Evolutionary conservation across 2,888 invertebrate species (phyloP), one percentile per base, ranked within the genome.

Genomic region (Lamproptera curius): DNA sequence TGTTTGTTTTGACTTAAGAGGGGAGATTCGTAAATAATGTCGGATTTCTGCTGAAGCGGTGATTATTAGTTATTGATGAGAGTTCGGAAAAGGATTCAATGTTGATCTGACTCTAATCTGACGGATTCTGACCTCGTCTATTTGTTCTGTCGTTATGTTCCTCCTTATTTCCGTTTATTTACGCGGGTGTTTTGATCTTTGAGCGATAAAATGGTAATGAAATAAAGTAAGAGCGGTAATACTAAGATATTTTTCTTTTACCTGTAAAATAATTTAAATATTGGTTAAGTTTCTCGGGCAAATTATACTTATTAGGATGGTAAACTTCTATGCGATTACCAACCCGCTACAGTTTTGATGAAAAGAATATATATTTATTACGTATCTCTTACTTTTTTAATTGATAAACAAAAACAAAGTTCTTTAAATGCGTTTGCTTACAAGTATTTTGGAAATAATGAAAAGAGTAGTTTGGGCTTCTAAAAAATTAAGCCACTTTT

Each of bases 81-180:
- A 39, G 26, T 31, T 28, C 28, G 14, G 39, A 15, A 15, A 26
- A 26, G 39, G 39, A 39, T 26, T 15, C 26, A 42, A 40, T 42
- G 40, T 41, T 20, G 38, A 42, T 35, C 15, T 38, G 35, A 52
- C 23, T 40, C 43, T 39, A 15, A 39, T 28, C 39, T n/a, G 31
- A 31, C 13, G 31, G 31, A 31, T 31, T n/a, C 31, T n/a, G 31
- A 31, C n/a, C 31, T 9, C 31, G 9, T 31, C 6, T 31, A 31
- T 11, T 31, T 11, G n/a, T 28, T 9, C 28, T 11, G 1, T 2
- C 31, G 31, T 31, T 31, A 31, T 31, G 31, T n/a, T 28, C n/a
- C n/a, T 2, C 2, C n/a, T 28, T 28, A 9, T 28, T 10, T 10
- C 28, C 28, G 28, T 2, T 28, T 28, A n/a, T n/a, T n/a, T n/a